Percentiles rank a stretch among this genome's conserved stretches.
Conservation (phyloP, 2,113 vertebrate species). For the Odontophorus gujanensis region DNA sequence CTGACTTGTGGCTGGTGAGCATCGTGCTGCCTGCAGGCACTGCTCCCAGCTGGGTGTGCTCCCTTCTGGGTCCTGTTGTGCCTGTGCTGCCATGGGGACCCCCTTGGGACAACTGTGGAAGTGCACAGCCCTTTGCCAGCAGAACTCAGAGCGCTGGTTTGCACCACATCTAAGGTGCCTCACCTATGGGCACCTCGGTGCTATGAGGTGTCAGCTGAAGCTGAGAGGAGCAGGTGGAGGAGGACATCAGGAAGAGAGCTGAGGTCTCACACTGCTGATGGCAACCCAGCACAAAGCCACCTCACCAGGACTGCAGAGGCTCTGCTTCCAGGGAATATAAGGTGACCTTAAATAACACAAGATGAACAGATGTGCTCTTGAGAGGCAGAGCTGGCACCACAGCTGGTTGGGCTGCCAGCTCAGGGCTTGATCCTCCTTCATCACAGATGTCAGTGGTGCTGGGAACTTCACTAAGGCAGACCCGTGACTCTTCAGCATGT, state of each 20-base stretch:
- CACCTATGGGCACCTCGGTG: constrained; percentile 28
- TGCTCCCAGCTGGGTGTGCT: no score
- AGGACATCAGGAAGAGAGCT: constrained; percentile 22
- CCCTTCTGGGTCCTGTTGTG: not conserved
- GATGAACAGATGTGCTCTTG: constrained; percentile 49
- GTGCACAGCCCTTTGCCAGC: not conserved
- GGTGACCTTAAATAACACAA: constrained; percentile 38
- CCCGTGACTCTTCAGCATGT: not conserved
- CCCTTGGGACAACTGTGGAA: not conserved
- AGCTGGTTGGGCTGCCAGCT: constrained; percentile 41
- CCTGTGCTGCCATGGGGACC: not conserved
- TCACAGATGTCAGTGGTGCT: not conserved
- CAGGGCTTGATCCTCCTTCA: constrained; percentile 1
- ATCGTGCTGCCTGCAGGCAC: not conserved
- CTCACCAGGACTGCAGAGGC: not conserved
- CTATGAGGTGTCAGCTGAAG: constrained; percentile 74
- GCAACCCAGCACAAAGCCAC: not conserved
- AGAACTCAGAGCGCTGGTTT: not conserved
- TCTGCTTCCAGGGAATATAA: not conserved
- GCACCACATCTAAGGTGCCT: not conserved
- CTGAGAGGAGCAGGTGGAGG: constrained; percentile 69
- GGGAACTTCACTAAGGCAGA: not conserved
- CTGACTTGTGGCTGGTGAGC: not conserved
- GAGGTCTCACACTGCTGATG: not conserved
- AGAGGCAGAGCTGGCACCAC: constrained; percentile 35